phyloP scores from a whole-genome alignment of 2,797 vertebrate species.

The Ispidina lecontei region DNA sequence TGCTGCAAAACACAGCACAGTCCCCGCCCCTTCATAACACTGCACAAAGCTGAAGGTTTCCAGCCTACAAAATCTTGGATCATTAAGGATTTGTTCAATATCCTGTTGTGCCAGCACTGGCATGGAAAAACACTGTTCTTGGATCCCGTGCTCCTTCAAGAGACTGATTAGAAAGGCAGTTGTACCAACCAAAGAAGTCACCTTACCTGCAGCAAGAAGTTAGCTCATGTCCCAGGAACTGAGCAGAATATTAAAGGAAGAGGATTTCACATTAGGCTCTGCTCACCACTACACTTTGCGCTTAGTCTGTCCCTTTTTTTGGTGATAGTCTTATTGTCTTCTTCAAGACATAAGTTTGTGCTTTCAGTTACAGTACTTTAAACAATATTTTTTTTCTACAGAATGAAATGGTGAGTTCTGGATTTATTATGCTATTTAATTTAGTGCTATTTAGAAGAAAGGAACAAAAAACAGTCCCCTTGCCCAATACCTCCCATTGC shows the following conservation, averaged over 20 bases:
- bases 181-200: neutral
- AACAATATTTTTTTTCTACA: neutral
- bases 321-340: neutral
- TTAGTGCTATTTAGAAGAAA: neutral
- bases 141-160: neutral
- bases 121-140: rapidly evolving
- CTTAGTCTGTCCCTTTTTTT: neutral
- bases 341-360: neutral
- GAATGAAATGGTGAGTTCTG: neutral
- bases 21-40: neutral
- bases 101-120: neutral
- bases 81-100: neutral
- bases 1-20: neutral
- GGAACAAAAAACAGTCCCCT: neutral
- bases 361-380: neutral
- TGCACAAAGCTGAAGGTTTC: neutral
- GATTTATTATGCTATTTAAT: neutral
- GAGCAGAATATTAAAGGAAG: neutral
- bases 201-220: neutral
- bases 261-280: neutral
- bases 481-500: neutral
- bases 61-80: neutral
- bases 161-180: neutral
- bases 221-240: neutral
- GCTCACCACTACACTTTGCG: neutral